Evolutionary conservation across 2,113 vertebrate species (phyloP), one percentile per base, ranked within the genome.

Genomic region (Eulacestoma nigropectus): DNA sequence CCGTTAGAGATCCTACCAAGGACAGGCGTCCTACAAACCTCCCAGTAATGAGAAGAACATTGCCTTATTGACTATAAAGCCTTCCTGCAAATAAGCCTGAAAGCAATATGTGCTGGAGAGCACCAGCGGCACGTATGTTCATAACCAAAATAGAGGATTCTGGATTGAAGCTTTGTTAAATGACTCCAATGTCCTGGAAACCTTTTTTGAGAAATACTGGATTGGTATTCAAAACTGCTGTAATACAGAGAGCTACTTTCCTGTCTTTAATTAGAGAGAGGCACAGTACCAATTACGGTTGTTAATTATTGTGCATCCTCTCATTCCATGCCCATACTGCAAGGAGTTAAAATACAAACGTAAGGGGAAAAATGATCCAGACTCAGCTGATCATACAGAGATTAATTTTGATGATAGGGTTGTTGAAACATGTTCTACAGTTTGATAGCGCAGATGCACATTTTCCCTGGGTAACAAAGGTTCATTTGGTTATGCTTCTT

Each of bases 11-110:
- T 83, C 52, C 86, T 70, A 96, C 68, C 91, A 95, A 96, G 88
- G 87, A 90, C 92, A 94, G 57, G 15, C 25, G 1, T 63, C 39
- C 90, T 89, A 82, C 83, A 95, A 90, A 82, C 60, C 62, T 84
- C 86, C 62, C 41, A 69, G 62, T 84, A 86, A 93, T 80, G 84
- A 75, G 82, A 90, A 92, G 65, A 94, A 77, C 49, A 69, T 89
- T 83, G 84, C 55, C 94, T 86, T 95, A 92, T 87, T 87, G 86
- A 56, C 59, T 83, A 69, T 84, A 96, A 96, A 97, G 42, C 62
- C 29, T 95, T 78, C 13, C 74, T 77, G 62, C 55, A 96, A 92
- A 87, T 87, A 84, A 91, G n/a, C 69, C 79, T 73, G 89, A 73
- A 93, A 79, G 52, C 52, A 92, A 10, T 70, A 77, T 47, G 26